A percentile compares a stretch with the other conserved stretches of the same genome.
Evolutionary conservation across 2,113 vertebrate genomes (phyloP).

Genomic region (Phyllostomus hastatus): DNA sequence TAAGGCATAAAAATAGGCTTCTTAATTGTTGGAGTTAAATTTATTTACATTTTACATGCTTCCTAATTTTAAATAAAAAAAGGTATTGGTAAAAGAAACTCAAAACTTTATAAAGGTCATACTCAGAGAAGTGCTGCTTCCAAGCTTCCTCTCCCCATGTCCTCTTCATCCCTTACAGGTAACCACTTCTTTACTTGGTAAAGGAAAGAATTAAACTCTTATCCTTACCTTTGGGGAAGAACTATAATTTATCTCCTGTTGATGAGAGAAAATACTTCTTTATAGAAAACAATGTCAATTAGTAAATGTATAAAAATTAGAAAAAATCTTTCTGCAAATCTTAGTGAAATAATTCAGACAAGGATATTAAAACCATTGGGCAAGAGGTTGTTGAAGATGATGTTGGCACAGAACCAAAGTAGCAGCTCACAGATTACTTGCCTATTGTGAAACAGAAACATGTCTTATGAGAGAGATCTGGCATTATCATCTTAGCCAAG

Average conservation of each 20-base stretch:
- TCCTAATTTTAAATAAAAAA: not conserved
- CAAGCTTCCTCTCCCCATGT: not conserved
- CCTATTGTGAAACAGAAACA: constrained; percentile 23
- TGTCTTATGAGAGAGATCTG: not conserved
- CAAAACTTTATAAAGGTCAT: not conserved
- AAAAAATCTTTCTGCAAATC: constrained; percentile 3
- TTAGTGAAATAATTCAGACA: not conserved
- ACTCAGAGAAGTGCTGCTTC: not conserved
- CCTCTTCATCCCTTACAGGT: not conserved
- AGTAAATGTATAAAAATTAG: constrained; percentile 2
- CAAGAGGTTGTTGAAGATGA: not conserved
- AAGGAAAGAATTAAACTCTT: constrained; percentile 21
- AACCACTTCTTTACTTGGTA: not conserved
- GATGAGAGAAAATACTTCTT: not conserved
- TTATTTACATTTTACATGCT: not conserved
- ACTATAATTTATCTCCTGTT: not conserved
- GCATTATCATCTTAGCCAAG: not conserved
- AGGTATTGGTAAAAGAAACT: not conserved
- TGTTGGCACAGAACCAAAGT: not conserved
- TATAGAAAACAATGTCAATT: constrained; percentile 2
- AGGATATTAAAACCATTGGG: not conserved
- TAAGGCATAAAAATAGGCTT: not conserved
- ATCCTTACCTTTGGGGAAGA: not conserved
- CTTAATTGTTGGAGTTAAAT: not conserved
- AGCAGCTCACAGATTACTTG: not conserved